Percentiles rank a stretch among this genome's conserved stretches.
These are phyloP conservation scores for Leptogaster cylindrica DNA, from an alignment of 2,888 invertebrate species.

Conservation along the genomic window DNA sequence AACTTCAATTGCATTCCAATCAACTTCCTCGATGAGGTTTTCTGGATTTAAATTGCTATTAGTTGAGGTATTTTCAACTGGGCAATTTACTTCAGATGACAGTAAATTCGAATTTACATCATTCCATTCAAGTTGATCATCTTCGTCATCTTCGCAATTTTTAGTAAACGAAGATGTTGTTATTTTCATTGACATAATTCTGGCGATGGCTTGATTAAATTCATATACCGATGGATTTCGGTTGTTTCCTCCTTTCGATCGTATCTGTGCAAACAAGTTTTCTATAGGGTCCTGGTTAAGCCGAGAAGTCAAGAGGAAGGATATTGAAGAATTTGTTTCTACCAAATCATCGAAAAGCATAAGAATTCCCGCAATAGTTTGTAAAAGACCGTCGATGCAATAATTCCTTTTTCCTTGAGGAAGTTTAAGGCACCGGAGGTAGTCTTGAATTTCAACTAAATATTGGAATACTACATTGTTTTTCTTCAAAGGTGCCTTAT, in stretches of 20 bases:
- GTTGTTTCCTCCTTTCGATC: slow-evolving; percentile 13
- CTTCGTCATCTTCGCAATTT: neutral
- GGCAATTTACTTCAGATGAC: too few relatives aligned
- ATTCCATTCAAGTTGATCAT: neutral
- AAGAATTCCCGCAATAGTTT: neutral
- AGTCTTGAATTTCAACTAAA: neutral
- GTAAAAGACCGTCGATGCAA: neutral
- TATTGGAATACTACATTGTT: neutral
- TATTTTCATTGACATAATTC: neutral
- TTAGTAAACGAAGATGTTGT: too few relatives aligned
- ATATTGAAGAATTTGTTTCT: neutral
- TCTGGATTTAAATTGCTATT: too few relatives aligned
- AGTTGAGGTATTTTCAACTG: too few relatives aligned
- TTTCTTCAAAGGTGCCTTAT: neutral
- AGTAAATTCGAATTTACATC: neutral
- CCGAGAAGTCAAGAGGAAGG: neutral
- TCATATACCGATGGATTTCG: slow-evolving; percentile 2
- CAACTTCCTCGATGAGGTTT: too few relatives aligned
- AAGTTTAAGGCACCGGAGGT: neutral
- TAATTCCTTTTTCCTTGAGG: neutral
- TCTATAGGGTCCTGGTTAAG: slow-evolving; percentile 1
- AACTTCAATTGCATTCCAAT: too few relatives aligned
- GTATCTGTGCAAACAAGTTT: slow-evolving; percentile 1
- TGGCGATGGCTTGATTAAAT: neutral
- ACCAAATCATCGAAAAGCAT: neutral